Percentiles rank a stretch among this genome's conserved stretches.
phyloP scores from a whole-genome alignment of 2,888 invertebrate genomes.

The Cheilosia scutellata region DNA sequence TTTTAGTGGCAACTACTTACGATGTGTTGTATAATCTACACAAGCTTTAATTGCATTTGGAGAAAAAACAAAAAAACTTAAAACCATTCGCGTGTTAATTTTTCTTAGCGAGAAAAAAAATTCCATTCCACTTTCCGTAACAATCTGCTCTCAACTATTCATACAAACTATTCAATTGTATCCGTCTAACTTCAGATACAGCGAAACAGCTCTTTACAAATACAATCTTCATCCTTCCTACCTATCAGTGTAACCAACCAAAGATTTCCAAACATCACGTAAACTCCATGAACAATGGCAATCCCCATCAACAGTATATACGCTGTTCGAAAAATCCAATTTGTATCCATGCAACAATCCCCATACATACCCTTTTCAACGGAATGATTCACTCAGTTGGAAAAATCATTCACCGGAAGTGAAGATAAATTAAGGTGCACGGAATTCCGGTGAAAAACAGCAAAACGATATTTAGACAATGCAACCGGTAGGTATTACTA shows the following conservation, averaged over 20 bases:
- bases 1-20: background rate
- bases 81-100: background rate
- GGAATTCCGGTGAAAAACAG: conserved; percentile 48
- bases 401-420: conserved; percentile 64
- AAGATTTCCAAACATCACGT: too few species aligned
- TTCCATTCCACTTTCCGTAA: background rate
- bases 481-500: conserved; percentile 21
- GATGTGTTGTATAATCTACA: background rate
- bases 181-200: too few species aligned
- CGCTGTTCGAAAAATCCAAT: background rate
- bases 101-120: background rate
- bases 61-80: background rate
- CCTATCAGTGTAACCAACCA: too few species aligned
- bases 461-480: conserved; percentile 47
- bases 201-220: too few species aligned
- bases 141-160: background rate
- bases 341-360: conserved; percentile 2
- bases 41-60: background rate
- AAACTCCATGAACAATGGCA: too few species aligned
- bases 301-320: background rate
- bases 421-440: conserved; percentile 55
- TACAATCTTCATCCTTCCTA: too few species aligned
- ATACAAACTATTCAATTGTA: too few species aligned
- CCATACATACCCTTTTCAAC: background rate
- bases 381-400: conserved; percentile 27